Base-by-base conservation (phyloP, 2,888 invertebrate genomes). In the Synergus laeviventris region DNA sequence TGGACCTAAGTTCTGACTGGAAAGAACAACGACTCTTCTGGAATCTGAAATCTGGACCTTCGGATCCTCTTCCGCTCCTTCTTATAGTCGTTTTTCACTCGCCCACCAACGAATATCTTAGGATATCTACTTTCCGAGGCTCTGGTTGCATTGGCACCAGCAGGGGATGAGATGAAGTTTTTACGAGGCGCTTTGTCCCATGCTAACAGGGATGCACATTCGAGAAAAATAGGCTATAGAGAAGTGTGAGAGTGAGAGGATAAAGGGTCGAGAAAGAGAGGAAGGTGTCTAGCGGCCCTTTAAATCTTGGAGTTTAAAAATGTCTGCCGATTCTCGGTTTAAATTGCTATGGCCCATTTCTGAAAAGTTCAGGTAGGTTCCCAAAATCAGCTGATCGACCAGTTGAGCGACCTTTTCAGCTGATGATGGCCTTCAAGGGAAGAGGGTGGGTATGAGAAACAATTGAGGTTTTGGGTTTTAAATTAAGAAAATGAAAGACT, bases 81-180 rank as follows among this genome's bases (percentile, higher is more conserved):
- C 31, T 16, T 9, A n/a, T n/a, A 21, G 39, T 39, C 18, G 21
- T 8, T 39, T 39, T 39, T 64, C 18, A 31, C 11, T 70, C 31
- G 70, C 70, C 70, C 70, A 70, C 70, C 70, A 70, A 70, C 70
- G 70, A 70, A 70, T 49, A 70, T 70, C 21, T 45, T 24, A n/a
- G 45, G 24, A 24, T 24, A 45, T 42, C 14, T 24, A 24, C 24
- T 45, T 45, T 24, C 45, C 16, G 24, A 45, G 11, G 24, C 2
- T 66, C 45, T 49, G 66, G 66, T 45, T 66, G 45, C n/a, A 42
- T 11, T 66, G 42, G 21, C 66, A 66, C 45, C 45, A 66, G 49
- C 70, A 70, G 31, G 70, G 24, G 70, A 70, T 70, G 70, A 70
- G 70, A 70, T 70, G 70, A 70, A 70, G 70, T 70, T 70, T 70